These are phyloP conservation scores for Diachrysia chrysitis DNA, from an alignment of 2,888 invertebrate species.

Conservation along the genomic window DNA sequence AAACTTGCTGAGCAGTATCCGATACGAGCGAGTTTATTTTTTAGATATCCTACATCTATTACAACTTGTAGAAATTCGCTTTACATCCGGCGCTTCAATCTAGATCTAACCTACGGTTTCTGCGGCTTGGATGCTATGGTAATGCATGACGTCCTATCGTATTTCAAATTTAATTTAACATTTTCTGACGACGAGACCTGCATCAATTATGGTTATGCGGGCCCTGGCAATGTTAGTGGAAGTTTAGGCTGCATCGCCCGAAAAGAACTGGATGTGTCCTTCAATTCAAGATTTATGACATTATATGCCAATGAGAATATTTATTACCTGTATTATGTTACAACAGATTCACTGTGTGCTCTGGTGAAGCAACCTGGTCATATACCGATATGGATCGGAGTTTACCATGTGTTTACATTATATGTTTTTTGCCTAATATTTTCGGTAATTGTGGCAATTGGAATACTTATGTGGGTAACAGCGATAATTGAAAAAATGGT, in stretches of 20 bases:
- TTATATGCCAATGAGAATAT: constrained; percentile 58
- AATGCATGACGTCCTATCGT: constrained; percentile 66
- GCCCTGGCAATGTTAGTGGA: constrained; percentile 56
- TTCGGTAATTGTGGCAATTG: constrained; percentile 44
- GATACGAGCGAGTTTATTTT: constrained; percentile 65
- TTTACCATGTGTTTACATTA: constrained; percentile 40
- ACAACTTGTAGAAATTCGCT: constrained; percentile 60
- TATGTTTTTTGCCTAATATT: constrained; percentile 47
- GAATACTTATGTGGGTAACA: constrained; percentile 61
- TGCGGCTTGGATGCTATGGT: constrained; percentile 74
- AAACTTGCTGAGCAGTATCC: constrained; percentile 66
- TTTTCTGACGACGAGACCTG: constrained; percentile 48
- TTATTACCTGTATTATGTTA: constrained; percentile 63
- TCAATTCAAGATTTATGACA: constrained; percentile 74
- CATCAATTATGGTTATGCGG: constrained; percentile 61
- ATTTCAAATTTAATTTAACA: constrained; percentile 65
- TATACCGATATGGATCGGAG: constrained; percentile 69
- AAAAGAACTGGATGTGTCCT: constrained; percentile 70
- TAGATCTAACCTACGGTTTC: constrained; percentile 55
- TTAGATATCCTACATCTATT: constrained; percentile 72
- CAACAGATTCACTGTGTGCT: constrained; percentile 66
- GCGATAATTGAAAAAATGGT: constrained; percentile 44
- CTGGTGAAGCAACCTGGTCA: constrained; percentile 58
- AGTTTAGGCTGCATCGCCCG: constrained; percentile 66
- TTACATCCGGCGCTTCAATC: constrained; percentile 57